Conservation (phyloP, 2,888 invertebrate species). For the Pachydiplax longipennis region DNA sequence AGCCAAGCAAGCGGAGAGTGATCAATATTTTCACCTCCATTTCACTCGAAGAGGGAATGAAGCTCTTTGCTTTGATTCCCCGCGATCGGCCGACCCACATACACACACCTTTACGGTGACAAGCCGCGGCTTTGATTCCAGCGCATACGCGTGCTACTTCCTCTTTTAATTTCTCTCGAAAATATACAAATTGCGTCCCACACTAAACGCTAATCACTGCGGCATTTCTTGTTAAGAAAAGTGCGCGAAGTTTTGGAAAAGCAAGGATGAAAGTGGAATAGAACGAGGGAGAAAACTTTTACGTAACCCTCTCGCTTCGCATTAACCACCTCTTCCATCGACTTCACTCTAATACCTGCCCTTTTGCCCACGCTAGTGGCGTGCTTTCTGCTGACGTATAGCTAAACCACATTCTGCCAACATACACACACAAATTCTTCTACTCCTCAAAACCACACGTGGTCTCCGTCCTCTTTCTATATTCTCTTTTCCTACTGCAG, state of each 20-base stretch:
- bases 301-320: background rate
- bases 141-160: background rate
- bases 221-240: background rate
- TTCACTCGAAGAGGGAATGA: background rate
- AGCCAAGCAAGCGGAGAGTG: background rate
- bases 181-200: background rate
- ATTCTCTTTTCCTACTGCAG: background rate
- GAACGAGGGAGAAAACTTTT: background rate
- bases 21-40: constrained; percentile 1
- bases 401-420: constrained; percentile 18
- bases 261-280: background rate
- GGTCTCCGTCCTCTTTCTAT: background rate
- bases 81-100: background rate
- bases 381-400: constrained; percentile 19
- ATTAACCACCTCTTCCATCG: background rate
- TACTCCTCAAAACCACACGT: background rate
- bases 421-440: constrained; percentile 1
- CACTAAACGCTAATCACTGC: background rate
- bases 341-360: background rate
- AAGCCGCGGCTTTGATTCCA: background rate
- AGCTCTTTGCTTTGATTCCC: background rate
- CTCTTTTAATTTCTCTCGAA: background rate
- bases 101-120: background rate
- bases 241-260: background rate
- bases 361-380: constrained; percentile 39